phyloP scores from a whole-genome alignment of 1,140 invertebrate genomes.

The Bombus huntii region DNA sequence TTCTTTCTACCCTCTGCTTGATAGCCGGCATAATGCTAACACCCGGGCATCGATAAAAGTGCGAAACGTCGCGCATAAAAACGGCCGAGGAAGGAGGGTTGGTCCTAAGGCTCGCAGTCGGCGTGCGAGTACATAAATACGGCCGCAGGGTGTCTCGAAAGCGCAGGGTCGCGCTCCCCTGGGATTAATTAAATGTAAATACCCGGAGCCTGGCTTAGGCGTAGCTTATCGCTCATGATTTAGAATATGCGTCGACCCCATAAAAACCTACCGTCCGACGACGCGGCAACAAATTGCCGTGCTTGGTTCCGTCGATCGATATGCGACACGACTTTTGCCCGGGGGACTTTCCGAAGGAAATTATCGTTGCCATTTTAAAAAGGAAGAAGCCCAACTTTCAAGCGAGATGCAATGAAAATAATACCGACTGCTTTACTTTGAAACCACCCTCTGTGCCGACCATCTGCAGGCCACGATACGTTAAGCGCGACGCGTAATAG shows the following conservation, averaged over 20 bases:
- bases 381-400: background rate
- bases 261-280: slow-evolving; percentile 7
- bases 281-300: slow-evolving; percentile 34
- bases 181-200: slow-evolving; percentile 56
- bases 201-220: slow-evolving; percentile 18
- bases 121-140: slow-evolving; percentile 54
- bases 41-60: slow-evolving; percentile 72
- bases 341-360: background rate
- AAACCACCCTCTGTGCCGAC: slow-evolving; percentile 5
- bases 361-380: background rate
- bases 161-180: background rate
- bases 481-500: background rate
- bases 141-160: slow-evolving; percentile 36
- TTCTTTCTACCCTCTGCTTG: slow-evolving; percentile 62
- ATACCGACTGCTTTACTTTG: background rate
- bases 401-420: background rate
- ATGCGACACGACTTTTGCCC: background rate
- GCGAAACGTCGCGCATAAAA: slow-evolving; percentile 65
- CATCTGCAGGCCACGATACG: background rate
- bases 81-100: slow-evolving; percentile 10
- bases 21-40: slow-evolving; percentile 74
- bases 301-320: slow-evolving; percentile 27
- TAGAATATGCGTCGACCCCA: slow-evolving; percentile 23
- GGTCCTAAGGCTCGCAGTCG: slow-evolving; percentile 18
- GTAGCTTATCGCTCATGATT: slow-evolving; percentile 51